These are phyloP conservation scores for Euphonia xanthogaster DNA, from an alignment of 2,797 vertebrate species.

Conservation along the genomic window DNA sequence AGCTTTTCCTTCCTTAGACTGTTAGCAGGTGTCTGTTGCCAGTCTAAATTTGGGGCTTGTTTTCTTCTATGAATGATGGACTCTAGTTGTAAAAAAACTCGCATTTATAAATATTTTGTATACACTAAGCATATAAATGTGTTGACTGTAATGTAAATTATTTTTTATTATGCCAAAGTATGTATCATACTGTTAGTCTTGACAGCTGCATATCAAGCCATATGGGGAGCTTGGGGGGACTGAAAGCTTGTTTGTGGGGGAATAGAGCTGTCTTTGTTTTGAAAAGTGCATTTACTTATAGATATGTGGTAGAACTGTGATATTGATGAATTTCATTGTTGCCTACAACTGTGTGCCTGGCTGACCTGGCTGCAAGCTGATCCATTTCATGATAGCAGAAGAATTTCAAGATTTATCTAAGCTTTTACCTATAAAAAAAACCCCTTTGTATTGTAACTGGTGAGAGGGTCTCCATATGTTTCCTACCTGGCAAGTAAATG, in stretches of 20 bases:
- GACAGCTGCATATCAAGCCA: conserved; percentile 60
- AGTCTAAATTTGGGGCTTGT: conserved; percentile 30
- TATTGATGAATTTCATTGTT: neutral
- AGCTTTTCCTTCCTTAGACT: conserved; percentile 62
- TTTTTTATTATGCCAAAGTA: conserved; percentile 76
- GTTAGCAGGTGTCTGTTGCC: neutral
- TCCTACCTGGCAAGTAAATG: neutral
- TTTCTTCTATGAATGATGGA: conserved; percentile 27
- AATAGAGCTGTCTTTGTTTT: neutral
- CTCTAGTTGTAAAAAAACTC: conserved; percentile 76
- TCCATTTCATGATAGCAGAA: neutral
- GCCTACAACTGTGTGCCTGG: neutral
- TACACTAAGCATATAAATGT: conserved; percentile 63
- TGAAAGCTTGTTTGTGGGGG: conserved; percentile 2
- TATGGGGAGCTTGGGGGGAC: conserved; percentile 12
- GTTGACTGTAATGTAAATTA: conserved; percentile 75
- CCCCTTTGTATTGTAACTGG: neutral
- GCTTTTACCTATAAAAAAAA: neutral
- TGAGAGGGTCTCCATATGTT: neutral
- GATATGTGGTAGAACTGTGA: neutral
- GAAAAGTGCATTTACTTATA: neutral
- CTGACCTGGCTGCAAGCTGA: neutral
- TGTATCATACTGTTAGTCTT: conserved; percentile 53
- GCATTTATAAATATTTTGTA: conserved; percentile 81
- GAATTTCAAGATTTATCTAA: neutral